Evolutionary conservation across 2,888 invertebrate genomes (phyloP), one percentile per base, ranked within the genome.

Genomic region (Oxystoma pomonae): DNA sequence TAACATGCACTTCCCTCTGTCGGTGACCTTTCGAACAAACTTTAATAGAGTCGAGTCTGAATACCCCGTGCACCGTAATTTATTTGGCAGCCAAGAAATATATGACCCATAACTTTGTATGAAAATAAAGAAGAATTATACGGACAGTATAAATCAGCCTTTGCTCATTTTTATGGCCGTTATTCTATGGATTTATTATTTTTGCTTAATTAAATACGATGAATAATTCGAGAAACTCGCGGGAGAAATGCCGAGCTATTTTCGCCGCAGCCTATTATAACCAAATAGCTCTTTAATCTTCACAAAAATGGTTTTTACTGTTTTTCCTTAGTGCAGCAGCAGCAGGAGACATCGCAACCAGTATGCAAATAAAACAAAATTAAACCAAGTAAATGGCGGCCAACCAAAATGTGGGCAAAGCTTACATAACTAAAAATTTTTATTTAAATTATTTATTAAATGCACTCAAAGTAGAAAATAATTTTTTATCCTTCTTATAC

Each of bases 41-140:
- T 80, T 80, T 80, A 81, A 80, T 81, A 78, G 79, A 80, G 79
- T 79, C 77, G 77, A 75, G 77, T 77, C 75, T 78, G n/a, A n/a
- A n/a, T n/a, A n/a, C n/a, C n/a, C n/a, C n/a, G n/a, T n/a, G 77
- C 74, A 78, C 76, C 75, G 78, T 80, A 80, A 81, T 81, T 81
- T 80, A 81, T 80, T 78, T 78, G 80, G 76, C 80, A 78, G 78
- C 74, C 69, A 75, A 79, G 79, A 80, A 80, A 79, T 80, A n/a
- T n/a, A 80, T 80, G 77, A 78, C 75, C 79, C 79, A 80, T 80
- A 80, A 81, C 79, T 80, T 79, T 77, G 79, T 78, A 80, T 79
- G 80, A 80, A 80, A 80, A 81, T 81, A 80, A 80, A 80, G 79
- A 80, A 80, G 80, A 81, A 80, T 81, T 80, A 81, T 80, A 78